Conservation (phyloP, 2,113 vertebrate species). For the Motacilla tschutschensis region DNA sequence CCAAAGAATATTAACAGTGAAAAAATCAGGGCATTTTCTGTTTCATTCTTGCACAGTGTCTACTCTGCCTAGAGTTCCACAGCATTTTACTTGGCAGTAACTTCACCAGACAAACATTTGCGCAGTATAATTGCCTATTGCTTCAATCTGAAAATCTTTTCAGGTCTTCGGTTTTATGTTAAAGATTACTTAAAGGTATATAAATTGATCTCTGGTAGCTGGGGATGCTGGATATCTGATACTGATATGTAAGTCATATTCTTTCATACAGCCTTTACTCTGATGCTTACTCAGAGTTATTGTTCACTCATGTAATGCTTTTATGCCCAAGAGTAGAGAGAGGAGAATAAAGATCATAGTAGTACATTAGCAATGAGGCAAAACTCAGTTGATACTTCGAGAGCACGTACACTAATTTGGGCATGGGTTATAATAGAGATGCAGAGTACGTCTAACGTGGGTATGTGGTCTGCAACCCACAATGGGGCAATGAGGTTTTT, state of each 20-base stretch:
- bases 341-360: not conserved
- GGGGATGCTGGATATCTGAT: not conserved
- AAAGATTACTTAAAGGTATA: not conserved
- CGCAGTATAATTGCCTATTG: fast-evolving
- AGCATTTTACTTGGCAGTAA: not conserved
- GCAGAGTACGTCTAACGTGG: not conserved
- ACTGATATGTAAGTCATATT: not conserved
- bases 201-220: not conserved
- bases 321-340: not conserved
- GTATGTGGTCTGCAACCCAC: not conserved
- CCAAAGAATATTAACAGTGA: not conserved
- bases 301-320: not conserved
- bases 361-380: not conserved
- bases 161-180: not conserved
- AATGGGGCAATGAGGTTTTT: fast-evolving
- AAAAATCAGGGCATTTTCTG: fast-evolving
- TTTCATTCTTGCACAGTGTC: not conserved
- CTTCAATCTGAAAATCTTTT: not conserved
- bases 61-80: not conserved
- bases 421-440: not conserved
- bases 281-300: not conserved
- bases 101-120: not conserved
- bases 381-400: not conserved
- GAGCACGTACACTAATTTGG: not conserved
- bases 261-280: not conserved